Evolutionary conservation across 2,113 vertebrate species (phyloP), one percentile per base, ranked within the genome.

Genomic region (Thermophis baileyi): DNA sequence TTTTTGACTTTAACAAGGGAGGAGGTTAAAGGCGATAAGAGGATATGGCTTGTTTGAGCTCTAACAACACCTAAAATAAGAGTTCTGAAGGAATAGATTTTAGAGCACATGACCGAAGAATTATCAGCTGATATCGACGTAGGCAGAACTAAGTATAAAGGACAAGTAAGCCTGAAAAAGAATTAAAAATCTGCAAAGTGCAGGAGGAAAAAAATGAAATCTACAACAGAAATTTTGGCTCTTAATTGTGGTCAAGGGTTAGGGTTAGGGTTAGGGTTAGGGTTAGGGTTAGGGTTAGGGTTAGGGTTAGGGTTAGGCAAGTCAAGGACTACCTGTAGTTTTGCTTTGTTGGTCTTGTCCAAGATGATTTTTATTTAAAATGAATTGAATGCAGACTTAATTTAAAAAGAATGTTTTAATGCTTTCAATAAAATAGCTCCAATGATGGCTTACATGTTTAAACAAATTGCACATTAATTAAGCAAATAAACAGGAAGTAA

Each of bases 1-100:
- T 54, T 49, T 69, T 69, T 27, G 8, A 51, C 53, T 87, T 40
- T 69, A 74, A 47, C 88, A 94, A 94, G 93, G 93, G 91, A 74
- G 93, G 49, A 90, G 91, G 40, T 85, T 54, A 27, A 54, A 88
- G 20, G 25, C 22, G 50, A 8, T 9, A 53, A 55, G 14, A 16
- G 16, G 86, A 93, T 91, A 91, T 8, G 40, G 12, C 55, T 60
- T 54, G 12, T 74, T 90, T 88, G 85, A 63, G 2, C 50, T 63
- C 18, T 3, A 50, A 18, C 90, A 50, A 18, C 90, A 11, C 87
- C 90, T 81, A 89, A n/a, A 91, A 94, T 94, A 90, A 30, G 4
- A 35, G 3, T 1, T 60, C 0, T 3, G 69, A 50, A 22, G 6
- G n/a, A 14, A 3, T 6, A 85, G 51, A 9, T 51, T 57, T 53